A percentile compares a stretch with the other conserved stretches of the same genome.
phyloP scores from a whole-genome alignment of 1,140 invertebrate species.

The Nasonia vitripennis region DNA sequence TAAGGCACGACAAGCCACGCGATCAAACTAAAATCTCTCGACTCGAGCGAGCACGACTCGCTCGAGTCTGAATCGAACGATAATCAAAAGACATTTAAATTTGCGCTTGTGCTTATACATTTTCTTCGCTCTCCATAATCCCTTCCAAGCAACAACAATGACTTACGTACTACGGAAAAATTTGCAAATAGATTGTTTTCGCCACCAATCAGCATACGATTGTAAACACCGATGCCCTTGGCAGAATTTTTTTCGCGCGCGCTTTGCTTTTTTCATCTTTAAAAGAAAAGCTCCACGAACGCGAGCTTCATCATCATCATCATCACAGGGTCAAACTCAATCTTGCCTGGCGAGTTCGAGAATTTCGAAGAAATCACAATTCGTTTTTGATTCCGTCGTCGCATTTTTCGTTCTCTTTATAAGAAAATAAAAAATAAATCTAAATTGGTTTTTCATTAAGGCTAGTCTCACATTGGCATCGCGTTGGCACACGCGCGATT shows the following conservation, averaged over 20 bases:
- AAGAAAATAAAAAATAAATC: slow-evolving; percentile 28
- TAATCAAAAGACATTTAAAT: slow-evolving; percentile 21
- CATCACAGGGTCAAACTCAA: slow-evolving; percentile 7
- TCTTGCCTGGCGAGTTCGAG: not conserved
- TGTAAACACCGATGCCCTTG: not conserved
- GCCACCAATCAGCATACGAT: not conserved
- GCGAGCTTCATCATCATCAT: not conserved
- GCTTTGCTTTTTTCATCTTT: slow-evolving; percentile 1
- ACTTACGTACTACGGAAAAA: slow-evolving; percentile 5
- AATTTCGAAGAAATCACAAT: not conserved
- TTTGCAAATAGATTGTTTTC: not conserved
- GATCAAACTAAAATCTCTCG: slow-evolving; percentile 36
- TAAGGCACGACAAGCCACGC: slow-evolving; percentile 28
- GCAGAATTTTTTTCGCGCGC: not conserved
- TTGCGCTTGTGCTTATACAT: slow-evolving; percentile 1
- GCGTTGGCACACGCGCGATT: not conserved
- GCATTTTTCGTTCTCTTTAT: slow-evolving; percentile 3
- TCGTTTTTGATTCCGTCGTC: not conserved
- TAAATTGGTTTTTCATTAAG: not conserved
- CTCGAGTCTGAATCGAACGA: slow-evolving; percentile 6
- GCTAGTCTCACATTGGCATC: not conserved
- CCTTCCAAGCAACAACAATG: not conserved
- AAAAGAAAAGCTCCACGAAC: slow-evolving; percentile 14
- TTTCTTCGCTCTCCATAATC: not conserved
- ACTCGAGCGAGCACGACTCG: not conserved